Base-by-base conservation (phyloP, 2,888 invertebrate species). In the Sycophila texana region DNA sequence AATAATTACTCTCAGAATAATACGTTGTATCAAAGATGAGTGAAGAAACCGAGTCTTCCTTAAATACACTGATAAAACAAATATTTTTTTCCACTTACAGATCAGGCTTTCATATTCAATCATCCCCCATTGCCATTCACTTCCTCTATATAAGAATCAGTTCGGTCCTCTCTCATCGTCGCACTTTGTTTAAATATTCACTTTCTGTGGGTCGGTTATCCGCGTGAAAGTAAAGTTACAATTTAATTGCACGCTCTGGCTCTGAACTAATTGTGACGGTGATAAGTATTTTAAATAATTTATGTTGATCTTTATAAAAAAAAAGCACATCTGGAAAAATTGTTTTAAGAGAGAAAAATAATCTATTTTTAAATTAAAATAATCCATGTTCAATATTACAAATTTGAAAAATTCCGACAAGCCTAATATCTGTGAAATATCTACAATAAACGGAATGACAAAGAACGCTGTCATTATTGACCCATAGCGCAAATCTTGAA, bases 371-470 rank as follows among this genome's bases (percentile, higher is more conserved):
- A 57, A 67, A 72, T 63, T 75, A 60, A 75, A 77, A 71, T 13
- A 74, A 66, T 74, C n/a, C 53, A 80, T 63, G 39, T 75, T 78
- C 20, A 58, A 77, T 77, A 75, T 58, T 81, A 74, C 57, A 79
- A 81, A 76, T 79, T 71, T 71, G 66, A 75, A 58, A 74, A 80
- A 74, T 73, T 81, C 74, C 75, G 68, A 74, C 77, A 77, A 77
- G 74, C 67, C 68, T 79, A 81, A 79, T 66, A 72, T 74, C 77
- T 81, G 76, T 81, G 49, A 81, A 79, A 81, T 82, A 82, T 82
- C 82, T 82, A 82, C 82, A 82, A 82, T 80, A 80, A 80, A 82
- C 80, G 80, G 77, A 81, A 80, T 82, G 82, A 82, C 80, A 80
- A 74, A 74, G 74, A 77, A 77, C 74, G 79, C 75, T 80, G 79